A percentile compares a stretch with the other conserved stretches of the same genome.
Evolutionary conservation across 2,888 invertebrate species (phyloP).

Genomic region (Alentia gelatinosa): DNA sequence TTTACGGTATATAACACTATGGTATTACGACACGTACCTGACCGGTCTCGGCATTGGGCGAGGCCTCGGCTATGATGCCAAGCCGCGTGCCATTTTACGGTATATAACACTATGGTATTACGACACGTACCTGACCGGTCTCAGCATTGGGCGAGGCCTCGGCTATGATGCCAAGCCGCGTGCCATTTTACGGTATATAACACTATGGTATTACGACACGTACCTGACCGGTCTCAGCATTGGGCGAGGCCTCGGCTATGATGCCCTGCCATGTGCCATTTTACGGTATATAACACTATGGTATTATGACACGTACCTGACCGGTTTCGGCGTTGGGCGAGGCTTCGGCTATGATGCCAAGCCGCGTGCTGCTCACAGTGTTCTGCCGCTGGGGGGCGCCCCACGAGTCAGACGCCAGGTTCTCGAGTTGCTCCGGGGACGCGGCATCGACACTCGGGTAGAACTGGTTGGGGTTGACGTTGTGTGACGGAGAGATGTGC

Average conservation of each 20-base stretch:
- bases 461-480: slow-evolving; percentile 53
- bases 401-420: slow-evolving; percentile 27
- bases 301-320: not conserved
- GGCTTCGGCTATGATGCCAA: slow-evolving; percentile 12
- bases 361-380: not conserved
- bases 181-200: too few relatives aligned
- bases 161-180: too few relatives aligned
- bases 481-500: slow-evolving; percentile 13
- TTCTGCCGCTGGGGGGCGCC: not conserved
- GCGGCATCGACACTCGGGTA: slow-evolving; percentile 20
- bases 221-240: not conserved
- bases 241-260: slow-evolving; percentile 15
- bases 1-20: too few relatives aligned
- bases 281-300: too few relatives aligned
- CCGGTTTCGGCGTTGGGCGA: not conserved
- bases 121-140: too few relatives aligned
- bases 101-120: too few relatives aligned
- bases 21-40: too few relatives aligned
- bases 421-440: not conserved
- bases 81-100: not conserved
- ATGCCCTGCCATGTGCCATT: not conserved
- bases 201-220: too few relatives aligned
- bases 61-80: slow-evolving; percentile 15
- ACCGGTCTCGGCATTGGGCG: not conserved
- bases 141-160: too few relatives aligned